Evolutionary conservation across 2,113 vertebrate species (phyloP), one percentile per base, ranked within the genome.

Genomic region (Isurus oxyrinchus): DNA sequence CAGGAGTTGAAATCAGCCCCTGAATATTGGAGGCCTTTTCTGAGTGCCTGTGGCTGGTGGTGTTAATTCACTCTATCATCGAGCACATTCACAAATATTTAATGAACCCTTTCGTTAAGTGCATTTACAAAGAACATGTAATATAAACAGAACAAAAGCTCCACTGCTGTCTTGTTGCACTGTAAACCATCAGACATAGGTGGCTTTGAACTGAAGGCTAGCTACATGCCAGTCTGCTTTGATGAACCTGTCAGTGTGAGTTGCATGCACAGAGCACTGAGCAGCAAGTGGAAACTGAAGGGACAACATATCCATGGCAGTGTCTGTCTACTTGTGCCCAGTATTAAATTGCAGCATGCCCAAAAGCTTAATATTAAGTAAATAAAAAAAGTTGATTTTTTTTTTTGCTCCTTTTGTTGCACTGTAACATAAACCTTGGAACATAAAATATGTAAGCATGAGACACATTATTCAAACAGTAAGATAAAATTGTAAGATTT

Each of bases 21-120:
- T 8, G 16, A 40, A 44, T 40, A 40, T 40, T 21, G 59, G 59
- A 63, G 7, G 59, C 57, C 90, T 94, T 61, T 21, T 40, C n/a
- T 63, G 90, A 94, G 59, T 94, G 90, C 90, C 21, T 94, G 35
- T 35, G 66, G n/a, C 90, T 94, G 61, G 59, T 94, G n/a, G 61
- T 63, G 21, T 94, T 94, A 94, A 94, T 63, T 61, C 59, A 94
- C 90, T 94, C 59, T 61, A 63, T 63, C 35, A 23, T 23, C 40
- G 59, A 40, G 90, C n/a, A 40, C 59, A 63, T 94, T 63, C 90
- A 94, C 90, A 94, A 94, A 94, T 94, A 94, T 94, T 94, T 94
- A 94, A 94, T 94, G 59, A 94, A 63, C 90, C 90, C 90, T 63
- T 94, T 63, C n/a, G 31, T 66, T 40, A 94, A 66, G 59, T 93